phyloP scores from a whole-genome alignment of 2,888 invertebrate genomes.

The Syritta pipiens region DNA sequence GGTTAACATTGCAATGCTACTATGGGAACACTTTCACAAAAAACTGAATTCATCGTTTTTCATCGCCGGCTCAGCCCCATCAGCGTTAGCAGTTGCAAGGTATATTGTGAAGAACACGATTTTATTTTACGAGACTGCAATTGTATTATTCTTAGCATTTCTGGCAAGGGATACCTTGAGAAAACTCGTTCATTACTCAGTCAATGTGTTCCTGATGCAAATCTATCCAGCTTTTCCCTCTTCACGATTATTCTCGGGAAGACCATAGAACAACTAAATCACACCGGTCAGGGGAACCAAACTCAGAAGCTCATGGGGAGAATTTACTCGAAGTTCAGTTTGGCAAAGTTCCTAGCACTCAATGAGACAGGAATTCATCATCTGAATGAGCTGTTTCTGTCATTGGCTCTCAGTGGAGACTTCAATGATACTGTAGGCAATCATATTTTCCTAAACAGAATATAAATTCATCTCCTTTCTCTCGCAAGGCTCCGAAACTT shows the following conservation, averaged over 20 bases:
- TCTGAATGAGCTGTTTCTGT: conserved; percentile 79
- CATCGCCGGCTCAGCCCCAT: conserved; percentile 79
- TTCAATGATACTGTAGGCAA: conserved; percentile 71
- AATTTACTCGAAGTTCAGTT: conserved; percentile 82
- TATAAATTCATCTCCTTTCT: not conserved
- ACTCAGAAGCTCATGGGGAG: conserved; percentile 81
- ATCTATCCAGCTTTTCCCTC: conserved; percentile 80
- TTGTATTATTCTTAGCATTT: conserved; percentile 41
- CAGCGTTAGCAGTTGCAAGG: conserved; percentile 78
- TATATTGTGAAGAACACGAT: conserved; percentile 36
- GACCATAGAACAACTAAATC: conserved; percentile 70
- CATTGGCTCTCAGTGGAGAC: conserved; percentile 74
- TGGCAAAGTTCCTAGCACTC: conserved; percentile 81
- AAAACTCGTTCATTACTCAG: conserved; percentile 78
- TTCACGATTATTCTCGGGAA: conserved; percentile 80
- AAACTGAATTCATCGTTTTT: conserved; percentile 81
- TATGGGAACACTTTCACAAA: conserved; percentile 83
- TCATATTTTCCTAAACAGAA: too few species aligned
- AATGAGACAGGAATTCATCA: conserved; percentile 82
- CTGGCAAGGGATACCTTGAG: conserved; percentile 76
- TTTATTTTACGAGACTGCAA: not conserved
- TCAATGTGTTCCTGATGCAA: conserved; percentile 72
- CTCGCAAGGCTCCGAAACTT: conserved; percentile 75
- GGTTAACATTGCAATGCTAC: conserved; percentile 79
- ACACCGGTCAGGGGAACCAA: conserved; percentile 70